Base-by-base conservation (phyloP, 2,113 vertebrate genomes). In the Leucosticte australis region DNA sequence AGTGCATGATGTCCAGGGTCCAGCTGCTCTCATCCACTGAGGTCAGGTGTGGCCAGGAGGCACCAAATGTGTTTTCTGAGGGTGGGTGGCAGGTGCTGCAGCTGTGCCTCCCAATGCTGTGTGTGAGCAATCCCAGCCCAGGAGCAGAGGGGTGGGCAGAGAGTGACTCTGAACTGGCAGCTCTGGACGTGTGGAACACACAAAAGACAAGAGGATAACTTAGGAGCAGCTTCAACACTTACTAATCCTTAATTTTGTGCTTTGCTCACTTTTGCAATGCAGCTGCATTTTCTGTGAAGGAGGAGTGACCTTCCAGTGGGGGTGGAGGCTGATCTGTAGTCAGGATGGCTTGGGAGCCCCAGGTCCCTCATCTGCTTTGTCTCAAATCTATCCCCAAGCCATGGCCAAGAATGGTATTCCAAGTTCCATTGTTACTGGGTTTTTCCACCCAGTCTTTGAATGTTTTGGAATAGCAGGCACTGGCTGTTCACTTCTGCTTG, bases 1-100 rank as follows among this genome's bases (percentile, higher is more conserved):
- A 5, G 8, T 37, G 4, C 1, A 0, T 1, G 11, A 9, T 30
- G 27, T 18, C 46, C 10, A 50, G 15, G 23, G 21, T 12, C 21
- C 24, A 30, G 47, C 55, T 90, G 35, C 42, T 17, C 30, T 67
- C 46, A 33, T 30, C 7, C n/a, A n/a, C 1, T 11, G 59, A 20
- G 13, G 21, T 7, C 9, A 13, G 27, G 27, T 20, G 18, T 20
- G 18, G 21, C 12, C 24, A 26, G 35, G 18, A 33, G 24, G 4
- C 4, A 3, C 8, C 5, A 5, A 9, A 8, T 0, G 8, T 33
- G 3, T 30, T 47, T 56, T n/a, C 6, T 27, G 9, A 23, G 74
- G 17, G 1, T 14, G 9, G 5, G 1, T 24, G 31, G 31, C 30
- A 56, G 8, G 16, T 39, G 20, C 18, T 47, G 44, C 19, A 64